These are phyloP conservation scores for Metallyticus violacea DNA, from an alignment of 2,888 invertebrate genomes.

Conservation along the genomic window DNA sequence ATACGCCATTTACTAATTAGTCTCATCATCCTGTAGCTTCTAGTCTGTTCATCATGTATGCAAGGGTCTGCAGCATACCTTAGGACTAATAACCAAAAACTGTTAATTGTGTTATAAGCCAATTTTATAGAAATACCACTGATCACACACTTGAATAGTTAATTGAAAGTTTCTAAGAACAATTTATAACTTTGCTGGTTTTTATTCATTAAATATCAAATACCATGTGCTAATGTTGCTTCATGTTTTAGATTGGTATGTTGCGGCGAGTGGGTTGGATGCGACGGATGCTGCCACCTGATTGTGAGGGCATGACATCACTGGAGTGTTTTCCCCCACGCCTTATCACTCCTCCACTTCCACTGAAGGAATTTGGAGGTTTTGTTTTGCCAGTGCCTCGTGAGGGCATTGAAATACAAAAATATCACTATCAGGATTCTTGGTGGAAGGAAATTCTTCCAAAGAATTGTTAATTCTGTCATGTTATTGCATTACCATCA, in stretches of 20 bases:
- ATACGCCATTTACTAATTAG: too few relatives aligned
- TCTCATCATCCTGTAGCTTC: too few relatives aligned
- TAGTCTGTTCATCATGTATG: too few relatives aligned
- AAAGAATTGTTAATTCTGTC: slow-evolving; percentile 44
- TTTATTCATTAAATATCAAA: too few relatives aligned
- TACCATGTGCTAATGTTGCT: too few relatives aligned
- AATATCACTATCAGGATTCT: slow-evolving; percentile 56
- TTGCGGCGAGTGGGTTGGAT: slow-evolving; percentile 55
- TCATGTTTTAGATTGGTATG: slow-evolving; percentile 45
- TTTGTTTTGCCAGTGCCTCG: slow-evolving; percentile 52
- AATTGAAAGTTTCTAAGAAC: too few relatives aligned
- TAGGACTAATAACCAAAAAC: too few relatives aligned
- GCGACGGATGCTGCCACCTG: slow-evolving; percentile 52
- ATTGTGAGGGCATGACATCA: slow-evolving; percentile 51
- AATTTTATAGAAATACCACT: too few relatives aligned
- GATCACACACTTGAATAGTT: too few relatives aligned
- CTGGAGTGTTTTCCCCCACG: slow-evolving; percentile 54
- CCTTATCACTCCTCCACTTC: slow-evolving; percentile 50
- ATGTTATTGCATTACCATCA: neutral
- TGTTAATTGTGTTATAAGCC: too few relatives aligned
- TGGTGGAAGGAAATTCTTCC: slow-evolving; percentile 55
- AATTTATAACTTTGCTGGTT: too few relatives aligned
- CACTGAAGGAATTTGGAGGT: slow-evolving; percentile 49
- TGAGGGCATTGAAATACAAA: slow-evolving; percentile 57
- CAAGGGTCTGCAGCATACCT: too few relatives aligned